These are phyloP conservation scores for Meteorus sp. DNA, from an alignment of 1,140 invertebrate genomes.

Conservation along the genomic window DNA sequence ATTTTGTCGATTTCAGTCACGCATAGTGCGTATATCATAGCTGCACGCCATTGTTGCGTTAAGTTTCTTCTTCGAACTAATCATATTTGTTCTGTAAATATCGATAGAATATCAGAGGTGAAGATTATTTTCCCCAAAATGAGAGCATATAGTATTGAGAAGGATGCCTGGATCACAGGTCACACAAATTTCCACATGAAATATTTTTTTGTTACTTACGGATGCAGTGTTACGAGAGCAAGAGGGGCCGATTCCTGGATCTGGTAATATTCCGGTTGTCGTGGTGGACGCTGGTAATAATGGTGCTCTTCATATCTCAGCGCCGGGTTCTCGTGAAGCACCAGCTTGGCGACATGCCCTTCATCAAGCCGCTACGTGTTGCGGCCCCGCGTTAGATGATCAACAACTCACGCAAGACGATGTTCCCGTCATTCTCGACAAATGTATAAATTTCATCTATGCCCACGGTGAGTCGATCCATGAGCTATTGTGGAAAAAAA, in stretches of 20 bases:
- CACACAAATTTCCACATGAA: constrained; percentile 7
- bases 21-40: too few relatives aligned
- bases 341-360: constrained; percentile 72
- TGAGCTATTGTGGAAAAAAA: neutral
- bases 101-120: too few relatives aligned
- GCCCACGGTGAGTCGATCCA: constrained; percentile 68
- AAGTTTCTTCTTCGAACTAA: too few relatives aligned
- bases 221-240: constrained; percentile 45
- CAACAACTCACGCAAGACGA: constrained; percentile 85
- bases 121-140: too few relatives aligned
- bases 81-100: too few relatives aligned
- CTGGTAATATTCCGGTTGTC: constrained; percentile 39
- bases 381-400: constrained; percentile 74
- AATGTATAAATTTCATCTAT: constrained; percentile 87
- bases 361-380: constrained; percentile 72
- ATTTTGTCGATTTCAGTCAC: too few relatives aligned
- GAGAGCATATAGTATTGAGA: too few relatives aligned
- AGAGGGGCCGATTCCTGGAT: constrained; percentile 44
- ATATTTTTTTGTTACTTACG: neutral
- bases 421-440: constrained; percentile 86
- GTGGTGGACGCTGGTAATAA: constrained; percentile 46
- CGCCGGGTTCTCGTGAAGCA: constrained; percentile 46
- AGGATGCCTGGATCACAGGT: too few relatives aligned
- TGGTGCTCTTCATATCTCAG: constrained; percentile 48
- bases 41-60: too few relatives aligned